A percentile compares a stretch with the other conserved stretches of the same genome.
Conservation (phyloP, 1,140 invertebrate genomes). For the Matsumurasca onukii region DNA sequence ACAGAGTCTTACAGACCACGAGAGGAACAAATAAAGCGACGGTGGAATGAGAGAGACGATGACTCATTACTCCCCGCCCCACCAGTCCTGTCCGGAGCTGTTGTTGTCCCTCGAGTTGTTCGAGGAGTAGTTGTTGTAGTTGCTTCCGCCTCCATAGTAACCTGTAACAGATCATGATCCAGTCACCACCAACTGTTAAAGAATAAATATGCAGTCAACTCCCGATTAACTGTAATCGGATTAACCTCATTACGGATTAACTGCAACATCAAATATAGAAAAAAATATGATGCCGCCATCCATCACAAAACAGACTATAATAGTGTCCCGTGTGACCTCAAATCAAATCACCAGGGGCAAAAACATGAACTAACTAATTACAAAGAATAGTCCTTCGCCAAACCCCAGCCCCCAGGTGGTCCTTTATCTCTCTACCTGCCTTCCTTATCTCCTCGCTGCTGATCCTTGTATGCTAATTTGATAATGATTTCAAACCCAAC, state of each 20-base stretch:
- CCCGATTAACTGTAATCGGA: too few species aligned
- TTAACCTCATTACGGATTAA: too few species aligned
- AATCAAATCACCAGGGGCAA: not conserved
- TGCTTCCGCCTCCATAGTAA: not conserved
- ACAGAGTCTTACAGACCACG: not conserved
- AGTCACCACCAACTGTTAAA: not conserved
- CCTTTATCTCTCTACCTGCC: not conserved
- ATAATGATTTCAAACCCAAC: too few species aligned
- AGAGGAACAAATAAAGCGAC: slow-evolving; percentile 23
- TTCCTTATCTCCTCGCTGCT: not conserved
- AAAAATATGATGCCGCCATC: too few species aligned
- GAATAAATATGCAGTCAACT: not conserved
- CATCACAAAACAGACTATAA: too few species aligned
- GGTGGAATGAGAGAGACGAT: slow-evolving; percentile 17
- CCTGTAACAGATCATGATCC: not conserved
- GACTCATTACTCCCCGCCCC: not conserved
- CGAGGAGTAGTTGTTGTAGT: slow-evolving; percentile 4
- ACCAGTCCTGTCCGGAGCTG: not conserved
- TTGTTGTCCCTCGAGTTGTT: not conserved
- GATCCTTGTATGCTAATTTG: too few species aligned
- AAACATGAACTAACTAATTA: too few species aligned
- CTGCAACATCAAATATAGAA: too few species aligned
- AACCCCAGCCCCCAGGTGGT: too few species aligned
- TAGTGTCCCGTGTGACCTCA: too few species aligned
- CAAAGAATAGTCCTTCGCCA: too few species aligned